Percentiles rank a stretch among this genome's conserved stretches.
Conservation (phyloP, 2,797 vertebrate genomes). For the Propithecus perrieri region DNA sequence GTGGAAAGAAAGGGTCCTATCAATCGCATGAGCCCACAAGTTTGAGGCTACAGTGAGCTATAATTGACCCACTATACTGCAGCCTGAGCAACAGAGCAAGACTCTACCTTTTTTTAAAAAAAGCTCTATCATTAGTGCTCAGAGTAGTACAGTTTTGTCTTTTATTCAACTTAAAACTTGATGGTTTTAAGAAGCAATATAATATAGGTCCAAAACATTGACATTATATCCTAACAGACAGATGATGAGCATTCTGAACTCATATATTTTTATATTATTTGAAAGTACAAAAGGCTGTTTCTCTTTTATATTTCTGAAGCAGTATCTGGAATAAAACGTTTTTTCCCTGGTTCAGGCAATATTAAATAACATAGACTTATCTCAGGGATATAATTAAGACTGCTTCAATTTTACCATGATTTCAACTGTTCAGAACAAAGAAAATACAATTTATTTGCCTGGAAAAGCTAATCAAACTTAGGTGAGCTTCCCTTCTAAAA, state of each 20-base stretch:
- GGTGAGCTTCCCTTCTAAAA: slow-evolving; percentile 43
- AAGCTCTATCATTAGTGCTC: not conserved
- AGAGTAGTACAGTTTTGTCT: not conserved
- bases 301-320: slow-evolving; percentile 57
- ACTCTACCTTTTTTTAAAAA: not conserved
- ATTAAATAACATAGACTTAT: slow-evolving; percentile 49
- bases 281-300: slow-evolving; percentile 56
- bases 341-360: not conserved
- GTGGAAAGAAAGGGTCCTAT: not conserved
- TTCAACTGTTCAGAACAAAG: slow-evolving; percentile 50
- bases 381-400: slow-evolving; percentile 19
- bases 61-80: not conserved
- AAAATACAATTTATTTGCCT: slow-evolving; percentile 47
- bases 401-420: slow-evolving; percentile 30
- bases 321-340: slow-evolving; percentile 20
- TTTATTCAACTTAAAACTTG: slow-evolving; percentile 28
- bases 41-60: not conserved
- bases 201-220: not conserved
- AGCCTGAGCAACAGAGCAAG: not conserved
- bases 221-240: slow-evolving; percentile 1
- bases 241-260: slow-evolving; percentile 1
- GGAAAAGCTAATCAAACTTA: slow-evolving; percentile 32
- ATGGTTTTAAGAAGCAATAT: not conserved
- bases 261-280: slow-evolving; percentile 57
- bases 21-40: not conserved